Conservation (phyloP, 2,888 invertebrate genomes). For the Ochropacha duplaris region DNA sequence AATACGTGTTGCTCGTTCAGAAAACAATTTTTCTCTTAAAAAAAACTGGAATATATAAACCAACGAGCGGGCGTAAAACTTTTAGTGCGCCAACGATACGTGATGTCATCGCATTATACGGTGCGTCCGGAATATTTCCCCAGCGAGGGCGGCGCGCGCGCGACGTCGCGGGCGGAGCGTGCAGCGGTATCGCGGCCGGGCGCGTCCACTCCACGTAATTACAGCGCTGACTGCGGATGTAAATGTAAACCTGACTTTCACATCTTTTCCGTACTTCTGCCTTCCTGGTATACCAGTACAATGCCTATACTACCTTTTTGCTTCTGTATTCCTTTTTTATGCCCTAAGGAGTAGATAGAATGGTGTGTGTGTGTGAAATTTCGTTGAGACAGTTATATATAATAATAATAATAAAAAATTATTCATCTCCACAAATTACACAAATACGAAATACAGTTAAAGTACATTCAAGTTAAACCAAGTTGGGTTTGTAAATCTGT, state of each 20-base stretch:
- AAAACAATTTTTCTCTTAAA: background rate
- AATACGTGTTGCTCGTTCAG: background rate
- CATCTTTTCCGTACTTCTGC: slow-evolving; percentile 9
- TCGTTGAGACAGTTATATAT: too few species aligned
- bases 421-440: too few species aligned
- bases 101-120: slow-evolving; percentile 40
- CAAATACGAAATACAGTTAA: too few species aligned
- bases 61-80: background rate
- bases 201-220: slow-evolving; percentile 48
- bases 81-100: slow-evolving; percentile 17
- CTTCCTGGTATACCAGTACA: slow-evolving; percentile 7
- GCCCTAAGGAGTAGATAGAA: too few species aligned
- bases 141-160: slow-evolving; percentile 19
- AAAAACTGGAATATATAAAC: background rate
- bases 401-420: too few species aligned
- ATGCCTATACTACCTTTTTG: background rate
- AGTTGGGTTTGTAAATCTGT: too few species aligned
- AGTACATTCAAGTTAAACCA: too few species aligned
- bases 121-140: slow-evolving; percentile 38
- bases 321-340: slow-evolving; percentile 7
- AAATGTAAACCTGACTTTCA: slow-evolving; percentile 20
- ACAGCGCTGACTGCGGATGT: slow-evolving; percentile 29
- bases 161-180: slow-evolving; percentile 13
- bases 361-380: too few species aligned
- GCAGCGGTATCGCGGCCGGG: background rate